Evolutionary conservation across 2,888 invertebrate species (phyloP), one percentile per base, ranked within the genome.

Genomic region (Halictus ligatus): DNA sequence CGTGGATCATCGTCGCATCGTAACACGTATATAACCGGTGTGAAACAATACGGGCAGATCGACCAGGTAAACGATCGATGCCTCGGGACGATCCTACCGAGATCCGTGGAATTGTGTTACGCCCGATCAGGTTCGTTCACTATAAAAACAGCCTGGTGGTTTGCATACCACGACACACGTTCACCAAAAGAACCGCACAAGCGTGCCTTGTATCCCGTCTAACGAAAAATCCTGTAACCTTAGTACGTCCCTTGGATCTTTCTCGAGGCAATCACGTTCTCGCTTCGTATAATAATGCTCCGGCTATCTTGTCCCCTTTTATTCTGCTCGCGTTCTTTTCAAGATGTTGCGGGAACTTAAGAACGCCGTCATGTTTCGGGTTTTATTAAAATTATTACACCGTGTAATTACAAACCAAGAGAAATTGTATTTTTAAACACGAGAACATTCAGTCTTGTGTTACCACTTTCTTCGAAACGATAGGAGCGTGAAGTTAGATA

Each of bases 81-180:
- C 79, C 88, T 81, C n/a, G 12, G 6, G 18, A n/a, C 80, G 82
- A 81, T 75, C 81, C 71, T 29, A 21, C 60, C 54, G 54, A 69
- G 80, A 83, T 86, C 89, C 80, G 67, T 73, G 83, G 86, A 88
- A 85, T 84, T 75, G 82, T 80, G 83, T 89, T 88, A 85, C 89
- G 40, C 58, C 69, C 71, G 84, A 88, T 84, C 89, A 75, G 82
- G 76, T 86, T 83, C 88, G 80, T 83, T 40, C 58, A n/a, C 85
- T 83, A 80, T 29, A 76, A 82, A 80, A 88, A 82, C 78, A 2
- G 50, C 25, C 86, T 75, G 75, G 87, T 40, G 88, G 87, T 80
- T 75, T 46, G 71, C 81, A 83, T 79, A 64, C 82, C 78, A n/a
- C 69, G 60, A 35, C n/a, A 46, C 18, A 69, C 76, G 13, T 69